Conservation (phyloP, 2,888 invertebrate genomes). For the Catocala sponsa region DNA sequence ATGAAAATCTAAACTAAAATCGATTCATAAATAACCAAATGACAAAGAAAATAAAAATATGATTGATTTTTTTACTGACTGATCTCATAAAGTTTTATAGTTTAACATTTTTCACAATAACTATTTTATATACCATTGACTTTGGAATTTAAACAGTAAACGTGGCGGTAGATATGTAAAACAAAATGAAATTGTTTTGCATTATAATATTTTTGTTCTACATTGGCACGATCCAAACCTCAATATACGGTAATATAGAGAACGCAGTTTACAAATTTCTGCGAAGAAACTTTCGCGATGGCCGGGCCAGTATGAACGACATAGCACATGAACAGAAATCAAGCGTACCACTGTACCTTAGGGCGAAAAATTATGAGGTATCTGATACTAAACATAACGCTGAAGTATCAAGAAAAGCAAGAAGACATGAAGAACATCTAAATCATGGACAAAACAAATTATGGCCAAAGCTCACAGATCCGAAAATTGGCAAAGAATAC, state of each 20-base stretch:
- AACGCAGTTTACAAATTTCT: no score
- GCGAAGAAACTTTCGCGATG: no score
- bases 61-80: no score
- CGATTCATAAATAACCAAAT: no score
- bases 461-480: neutral
- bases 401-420: neutral
- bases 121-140: neutral
- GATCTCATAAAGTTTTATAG: constrained; percentile 1
- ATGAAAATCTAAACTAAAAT: no score
- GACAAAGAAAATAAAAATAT: no score
- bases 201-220: neutral
- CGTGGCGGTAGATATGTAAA: neutral
- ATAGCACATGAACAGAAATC: no score
- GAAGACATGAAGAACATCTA: no score
- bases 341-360: neutral
- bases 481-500: constrained; percentile 1
- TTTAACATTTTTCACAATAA: neutral
- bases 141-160: neutral
- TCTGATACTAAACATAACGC: neutral
- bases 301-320: no score
- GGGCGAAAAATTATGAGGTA: no score
- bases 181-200: neutral
- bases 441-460: no score
- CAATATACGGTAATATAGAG: no score
- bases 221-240: neutral